A percentile compares a stretch with the other conserved stretches of the same genome.
These are phyloP conservation scores for Spialia ferax DNA, from an alignment of 2,888 invertebrate species.

Conservation along the genomic window DNA sequence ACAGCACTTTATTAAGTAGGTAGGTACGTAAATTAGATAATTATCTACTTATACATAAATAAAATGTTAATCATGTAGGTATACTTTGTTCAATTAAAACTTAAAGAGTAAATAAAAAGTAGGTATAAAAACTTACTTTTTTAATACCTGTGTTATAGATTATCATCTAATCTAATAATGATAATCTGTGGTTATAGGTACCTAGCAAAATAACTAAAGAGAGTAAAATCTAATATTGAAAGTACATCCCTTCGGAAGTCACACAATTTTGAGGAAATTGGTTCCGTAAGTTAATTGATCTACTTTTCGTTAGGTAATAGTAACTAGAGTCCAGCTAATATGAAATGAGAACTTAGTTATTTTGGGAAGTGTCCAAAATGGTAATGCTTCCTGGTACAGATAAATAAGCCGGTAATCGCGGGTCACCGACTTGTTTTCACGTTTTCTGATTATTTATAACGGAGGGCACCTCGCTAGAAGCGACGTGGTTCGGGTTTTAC, in stretches of 20 bases:
- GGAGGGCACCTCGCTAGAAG: conserved; percentile 74
- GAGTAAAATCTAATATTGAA: neutral
- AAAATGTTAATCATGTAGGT: too few relatives aligned
- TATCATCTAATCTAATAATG: too few relatives aligned
- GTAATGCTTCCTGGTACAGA: conserved; percentile 39
- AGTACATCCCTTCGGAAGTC: neutral
- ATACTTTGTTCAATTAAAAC: too few relatives aligned
- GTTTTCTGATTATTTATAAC: conserved; percentile 80
- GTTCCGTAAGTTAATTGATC: neutral
- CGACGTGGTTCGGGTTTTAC: conserved; percentile 79
- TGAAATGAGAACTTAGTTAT: conserved; percentile 17
- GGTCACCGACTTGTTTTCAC: conserved; percentile 77
- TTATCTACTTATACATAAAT: too few relatives aligned
- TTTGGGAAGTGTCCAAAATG: conserved; percentile 22
- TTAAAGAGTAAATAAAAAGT: too few relatives aligned
- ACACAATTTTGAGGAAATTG: neutral
- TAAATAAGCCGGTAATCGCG: conserved; percentile 56
- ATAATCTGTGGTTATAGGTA: too few relatives aligned
- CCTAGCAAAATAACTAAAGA: too few relatives aligned
- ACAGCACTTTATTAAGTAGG: too few relatives aligned
- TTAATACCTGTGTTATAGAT: too few relatives aligned
- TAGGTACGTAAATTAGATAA: too few relatives aligned
- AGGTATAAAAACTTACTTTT: too few relatives aligned
- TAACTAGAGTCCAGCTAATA: neutral
- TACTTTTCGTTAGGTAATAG: too few relatives aligned